A percentile compares a stretch with the other conserved stretches of the same genome.
Evolutionary conservation across 2,888 invertebrate species (phyloP).

Genomic region (Erebia epiphron): DNA sequence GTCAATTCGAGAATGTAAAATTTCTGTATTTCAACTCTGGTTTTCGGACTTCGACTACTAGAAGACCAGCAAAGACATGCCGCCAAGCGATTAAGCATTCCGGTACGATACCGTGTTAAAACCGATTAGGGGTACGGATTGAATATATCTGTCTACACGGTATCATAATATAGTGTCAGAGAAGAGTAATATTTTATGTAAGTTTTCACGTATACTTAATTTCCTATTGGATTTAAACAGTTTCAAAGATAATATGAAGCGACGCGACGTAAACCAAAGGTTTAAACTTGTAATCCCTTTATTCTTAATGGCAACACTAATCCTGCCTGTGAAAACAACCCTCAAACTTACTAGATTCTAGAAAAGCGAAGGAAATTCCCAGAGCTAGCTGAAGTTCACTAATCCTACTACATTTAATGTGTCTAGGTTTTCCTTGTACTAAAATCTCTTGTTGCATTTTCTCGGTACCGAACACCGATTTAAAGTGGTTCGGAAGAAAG

Average conservation of each 20-base stretch:
- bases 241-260: background rate
- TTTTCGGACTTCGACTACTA: too few species aligned
- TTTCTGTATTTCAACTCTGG: too few species aligned
- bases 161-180: background rate
- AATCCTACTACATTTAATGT: slow-evolving; percentile 27
- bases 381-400: slow-evolving; percentile 27
- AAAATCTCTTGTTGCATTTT: slow-evolving; percentile 13
- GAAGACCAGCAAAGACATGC: too few species aligned
- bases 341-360: slow-evolving; percentile 26
- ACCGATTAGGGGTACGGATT: too few species aligned
- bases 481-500: background rate
- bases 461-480: background rate
- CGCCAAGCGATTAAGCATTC: too few species aligned
- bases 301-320: slow-evolving; percentile 30
- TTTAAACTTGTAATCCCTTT: slow-evolving; percentile 21
- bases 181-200: background rate
- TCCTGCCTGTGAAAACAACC: slow-evolving; percentile 33
- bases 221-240: background rate
- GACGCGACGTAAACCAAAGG: slow-evolving; percentile 5
- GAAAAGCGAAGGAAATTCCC: slow-evolving; percentile 30
- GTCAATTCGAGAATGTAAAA: too few species aligned
- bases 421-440: slow-evolving; percentile 20
- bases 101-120: too few species aligned
- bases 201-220: background rate
- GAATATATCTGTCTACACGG: too few species aligned